Percentiles rank a stretch among this genome's conserved stretches.
These are phyloP conservation scores for Glossophaga mutica DNA, from an alignment of 2,797 vertebrate species.

Conservation along the genomic window DNA sequence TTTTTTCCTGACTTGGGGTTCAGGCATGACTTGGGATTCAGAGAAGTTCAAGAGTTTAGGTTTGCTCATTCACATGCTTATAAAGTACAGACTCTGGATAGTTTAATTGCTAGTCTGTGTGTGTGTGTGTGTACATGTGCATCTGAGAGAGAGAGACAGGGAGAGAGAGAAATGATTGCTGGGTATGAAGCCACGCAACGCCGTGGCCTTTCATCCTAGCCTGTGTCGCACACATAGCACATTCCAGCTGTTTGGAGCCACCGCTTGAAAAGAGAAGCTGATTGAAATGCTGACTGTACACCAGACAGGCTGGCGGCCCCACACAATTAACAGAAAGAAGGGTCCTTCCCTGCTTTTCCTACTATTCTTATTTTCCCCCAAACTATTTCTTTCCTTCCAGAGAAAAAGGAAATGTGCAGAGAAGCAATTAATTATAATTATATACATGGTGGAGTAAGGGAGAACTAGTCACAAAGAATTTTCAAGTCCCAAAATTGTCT, in stretches of 20 bases:
- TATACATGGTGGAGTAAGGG: constrained; percentile 43
- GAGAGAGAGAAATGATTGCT: neutral
- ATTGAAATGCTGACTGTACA: constrained; percentile 44
- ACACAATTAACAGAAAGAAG: constrained; percentile 47
- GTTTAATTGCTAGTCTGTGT: neutral
- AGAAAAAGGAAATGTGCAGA: constrained; percentile 67
- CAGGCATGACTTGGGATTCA: neutral
- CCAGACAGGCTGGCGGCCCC: neutral
- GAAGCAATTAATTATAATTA: constrained; percentile 77
- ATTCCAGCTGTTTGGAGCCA: constrained; percentile 36
- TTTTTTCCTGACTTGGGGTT: neutral
- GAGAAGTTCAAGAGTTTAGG: neutral
- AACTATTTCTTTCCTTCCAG: constrained; percentile 61
- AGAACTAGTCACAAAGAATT: constrained; percentile 66
- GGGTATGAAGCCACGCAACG: neutral
- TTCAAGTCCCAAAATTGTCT: constrained; percentile 66
- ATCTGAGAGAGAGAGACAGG: neutral
- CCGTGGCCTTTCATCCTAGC: neutral
- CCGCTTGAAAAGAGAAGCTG: neutral
- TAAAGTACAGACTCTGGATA: neutral
- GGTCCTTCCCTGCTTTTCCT: constrained; percentile 34
- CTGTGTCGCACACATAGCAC: neutral
- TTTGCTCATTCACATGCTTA: neutral
- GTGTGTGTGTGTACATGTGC: neutral
- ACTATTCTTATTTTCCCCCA: constrained; percentile 57